Base-by-base conservation (phyloP, 2,797 vertebrate genomes). In the Lithobates pipiens region DNA sequence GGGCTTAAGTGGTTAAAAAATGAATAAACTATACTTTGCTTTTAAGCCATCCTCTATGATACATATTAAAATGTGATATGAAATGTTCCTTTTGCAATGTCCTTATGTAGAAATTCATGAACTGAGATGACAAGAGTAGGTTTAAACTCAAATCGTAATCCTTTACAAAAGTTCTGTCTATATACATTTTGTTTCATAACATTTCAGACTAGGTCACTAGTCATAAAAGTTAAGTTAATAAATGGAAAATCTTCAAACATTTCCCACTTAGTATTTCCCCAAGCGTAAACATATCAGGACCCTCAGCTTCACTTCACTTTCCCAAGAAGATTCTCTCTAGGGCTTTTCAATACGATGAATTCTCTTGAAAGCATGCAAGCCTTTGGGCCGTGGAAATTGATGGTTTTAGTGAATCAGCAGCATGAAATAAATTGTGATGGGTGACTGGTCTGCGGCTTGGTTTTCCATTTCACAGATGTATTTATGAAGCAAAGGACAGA, bases 361-460 rank as follows among this genome's bases (percentile, higher is more conserved):
- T 79, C 29, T 74, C n/a, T 79, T 25, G 16, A 67, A 25, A 77
- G 16, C 36, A 65, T 39, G 25, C 32, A 63, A 54, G 21, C 18
- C 18, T 73, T 50, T 34, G 18, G 46, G 68, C 83, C 69, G 67
- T 85, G 39, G 10, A 79, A 79, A 85, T 85, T 70, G 61, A 79
- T 79, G n/a, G 69, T 46, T 54, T 79, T 10, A 44, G 15, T 73
- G n/a, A 68, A 85, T 85, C 63, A 75, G 32, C 13, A 44, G 42
- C 70, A 75, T 74, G 46, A 85, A 75, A 75, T 50, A 85, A 32
- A 80, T 74, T 16, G 54, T 39, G 18, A 68, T 16, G 13, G 61
- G 79, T 27, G 61, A 54, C n/a, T 36, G 23, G 10, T 74, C 29
- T 68, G 61, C 0, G 29, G 50, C 25, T 79, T 63, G 50, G 65